Evolutionary conservation across 92 coral and sea anemone species (phyloP), one percentile per base, ranked within the genome.

Genomic region (Ricordea florida): DNA sequence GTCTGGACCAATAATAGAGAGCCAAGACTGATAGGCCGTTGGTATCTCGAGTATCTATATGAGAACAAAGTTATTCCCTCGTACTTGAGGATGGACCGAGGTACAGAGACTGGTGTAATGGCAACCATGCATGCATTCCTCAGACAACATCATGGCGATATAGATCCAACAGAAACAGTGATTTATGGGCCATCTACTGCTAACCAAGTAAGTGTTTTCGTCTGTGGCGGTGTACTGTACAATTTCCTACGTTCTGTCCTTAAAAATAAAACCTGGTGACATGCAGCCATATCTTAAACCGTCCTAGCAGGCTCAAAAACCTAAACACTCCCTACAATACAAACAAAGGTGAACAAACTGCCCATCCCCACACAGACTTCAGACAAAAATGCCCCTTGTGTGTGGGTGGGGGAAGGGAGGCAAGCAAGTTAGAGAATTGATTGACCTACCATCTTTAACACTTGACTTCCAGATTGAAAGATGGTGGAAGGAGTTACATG

Each of bases 51-150:
- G 23, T 29, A 71, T 56, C 53, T 71, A 8, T 38, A 55, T 41
- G 66, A 40, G 42, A 52, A 23, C 55, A 40, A 30, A 74, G 78
- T 50, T 4, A 51, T 82, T 32, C 78, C 88, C 36, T 53, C 72
- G 21, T 38, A 44, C 41, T 53, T 82, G 13, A 48, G 80, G 66
- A 62, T 64, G 53, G 82, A 82, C 82, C 55, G 51, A 62, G 88
- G 88, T 32, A 74, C 77, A 0, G 88, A 82, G 22, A 82, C 83
- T 2, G 83, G 69, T 17, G 44, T 66, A 5, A 82, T 82, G 70
- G 72, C 88, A 11, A 82, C 88, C 3, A 82, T 82, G 59, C 88
- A 73, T 50, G 71, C 76, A 0, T 82, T 62, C 37, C 72, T 74
- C 17, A 58, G 61, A n/a, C 28, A 51, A 14, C 76, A 73, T 14